Evolutionary conservation across 2,888 invertebrate genomes (phyloP), one percentile per base, ranked within the genome.

Genomic region (Cosmia pyralina): DNA sequence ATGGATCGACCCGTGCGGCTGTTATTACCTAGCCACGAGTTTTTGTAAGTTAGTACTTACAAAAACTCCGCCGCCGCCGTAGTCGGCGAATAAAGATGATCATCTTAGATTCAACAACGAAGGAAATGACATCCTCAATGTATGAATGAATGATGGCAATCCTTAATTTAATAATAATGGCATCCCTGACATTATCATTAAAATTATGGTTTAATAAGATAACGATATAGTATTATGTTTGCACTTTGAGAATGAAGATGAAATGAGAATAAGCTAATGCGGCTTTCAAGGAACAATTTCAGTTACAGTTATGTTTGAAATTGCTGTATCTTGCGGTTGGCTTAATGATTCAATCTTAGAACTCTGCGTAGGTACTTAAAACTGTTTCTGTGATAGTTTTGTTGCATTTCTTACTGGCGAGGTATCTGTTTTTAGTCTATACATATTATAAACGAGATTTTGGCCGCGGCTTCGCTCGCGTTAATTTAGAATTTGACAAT

Each of bases 71-170:
- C n/a, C n/a, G n/a, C n/a, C n/a, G n/a, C n/a, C n/a, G n/a, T n/a
- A n/a, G n/a, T n/a, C 7, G 5, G 28, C 7, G 15, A 64, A 67
- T 67, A n/a, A 52, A 65, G 55, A 83, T 44, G 58, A 58, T 50
- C 38, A 13, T 34, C 60, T 72, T 22, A 19, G 67, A 72, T 77
- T 58, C 38, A 66, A 59, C 4, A 55, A 44, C 38, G 22, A 0
- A 65, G 79, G 68, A 83, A 71, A 65, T 69, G 44, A 22, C 67
- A 19, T 5, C n/a, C n/a, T n/a, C n/a, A n/a, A n/a, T n/a, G n/a
- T n/a, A n/a, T n/a, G n/a, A n/a, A n/a, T n/a, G n/a, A n/a, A n/a
- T n/a, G n/a, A n/a, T 57, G 34, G 46, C 44, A 13, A 48, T 69
- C 53, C 17, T 3, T 71, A 79, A 71, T 66, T 38, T 2, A 46